Percentiles rank a stretch among this genome's conserved stretches.
Conservation (phyloP, 2,888 invertebrate genomes). For the Tryphoninae sp. region DNA sequence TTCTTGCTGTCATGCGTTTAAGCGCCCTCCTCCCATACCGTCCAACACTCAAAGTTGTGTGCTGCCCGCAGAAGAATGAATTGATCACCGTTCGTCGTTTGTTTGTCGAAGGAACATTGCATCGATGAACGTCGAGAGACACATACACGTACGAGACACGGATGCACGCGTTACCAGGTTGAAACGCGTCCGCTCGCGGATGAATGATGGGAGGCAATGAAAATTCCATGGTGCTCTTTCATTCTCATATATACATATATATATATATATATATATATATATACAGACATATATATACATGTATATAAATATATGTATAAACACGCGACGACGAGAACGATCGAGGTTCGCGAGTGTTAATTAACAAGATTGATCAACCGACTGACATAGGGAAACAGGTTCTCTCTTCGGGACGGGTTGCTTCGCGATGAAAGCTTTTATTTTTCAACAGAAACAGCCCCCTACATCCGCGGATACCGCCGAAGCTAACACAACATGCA, state of each 20-base stretch:
- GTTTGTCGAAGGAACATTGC: conserved; percentile 44
- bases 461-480: background rate
- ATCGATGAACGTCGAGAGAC: conserved; percentile 25
- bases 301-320: background rate
- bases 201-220: conserved; percentile 72
- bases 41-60: conserved; percentile 14
- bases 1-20: conserved; percentile 22
- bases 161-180: conserved; percentile 17
- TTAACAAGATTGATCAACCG: conserved; percentile 78
- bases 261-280: conserved; percentile 11
- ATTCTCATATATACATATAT: conserved; percentile 45
- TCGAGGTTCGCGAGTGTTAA: conserved; percentile 74
- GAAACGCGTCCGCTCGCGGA: conserved; percentile 56
- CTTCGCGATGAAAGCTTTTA: conserved; percentile 51
- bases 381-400: conserved; percentile 73
- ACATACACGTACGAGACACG: background rate
- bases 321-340: conserved; percentile 52
- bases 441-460: conserved; percentile 43
- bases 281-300: conserved; percentile 3
- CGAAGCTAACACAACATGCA: conserved; percentile 29
- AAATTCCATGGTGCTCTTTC: conserved; percentile 68
- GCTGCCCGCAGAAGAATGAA: conserved; percentile 25
- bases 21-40: conserved; percentile 3
- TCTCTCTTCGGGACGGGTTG: conserved; percentile 61
- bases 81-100: conserved; percentile 40